Base-by-base conservation (phyloP, 2,113 vertebrate genomes). In the Serilophus lunatus region DNA sequence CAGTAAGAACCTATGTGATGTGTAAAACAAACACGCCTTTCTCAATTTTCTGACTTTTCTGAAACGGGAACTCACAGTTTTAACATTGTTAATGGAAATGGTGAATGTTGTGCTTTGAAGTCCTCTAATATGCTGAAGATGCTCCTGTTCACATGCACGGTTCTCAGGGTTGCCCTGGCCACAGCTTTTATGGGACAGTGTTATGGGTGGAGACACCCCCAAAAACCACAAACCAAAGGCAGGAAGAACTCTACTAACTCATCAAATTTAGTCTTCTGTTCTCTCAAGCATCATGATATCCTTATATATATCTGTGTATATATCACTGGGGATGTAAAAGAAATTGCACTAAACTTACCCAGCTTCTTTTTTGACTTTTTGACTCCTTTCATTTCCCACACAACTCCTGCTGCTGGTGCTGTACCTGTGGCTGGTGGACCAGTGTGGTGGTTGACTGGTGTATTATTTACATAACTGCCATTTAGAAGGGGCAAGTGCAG, bases 181-280 rank as follows among this genome's bases (percentile, higher is more conserved):
- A 57, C 78, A 64, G 24, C 26, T 92, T 74, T 47, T 70, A 61
- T 51, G 71, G 85, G 68, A 54, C 1, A 23, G 47, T 66, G 51
- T 40, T 70, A 64, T 92, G 51, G 64, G 80, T 86, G 86, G 80
- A 70, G 53, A 45, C 33, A 77, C 25, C 35, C 59, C 28, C 1
- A 44, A 33, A 84, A 76, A 5, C 10, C 10, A 12, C n/a, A 79
- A 85, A 63, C 33, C 69, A 56, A 81, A 61, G 44, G 35, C 64
- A 71, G 60, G 74, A 96, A 89, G 65, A 94, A 71, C 25, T 76
- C 47, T 88, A 64, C 51, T 90, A 81, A 66, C 64, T 95, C 79
- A 77, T 81, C 69, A 88, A 4, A 63, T 81, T 76, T 71, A 63
- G 47, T 76, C 29, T 71, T 84, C 19, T 90, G 36, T 87, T 95